Evolutionary conservation across 2,888 invertebrate genomes (phyloP).

Genomic region (Malthinus flaveolus): DNA sequence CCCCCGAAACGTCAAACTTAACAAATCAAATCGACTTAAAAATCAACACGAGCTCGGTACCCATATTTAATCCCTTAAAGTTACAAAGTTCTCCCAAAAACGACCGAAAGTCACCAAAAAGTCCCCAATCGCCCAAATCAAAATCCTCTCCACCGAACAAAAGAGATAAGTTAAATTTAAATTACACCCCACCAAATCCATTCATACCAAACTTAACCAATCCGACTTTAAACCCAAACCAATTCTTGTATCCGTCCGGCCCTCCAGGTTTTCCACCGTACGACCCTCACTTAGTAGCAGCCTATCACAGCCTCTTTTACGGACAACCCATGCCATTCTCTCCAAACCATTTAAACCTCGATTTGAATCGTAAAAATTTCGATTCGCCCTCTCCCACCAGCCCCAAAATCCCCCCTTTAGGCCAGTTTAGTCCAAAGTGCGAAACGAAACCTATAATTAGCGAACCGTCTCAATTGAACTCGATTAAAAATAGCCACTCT

Average conservation of each 20-base stretch:
- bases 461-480: background rate
- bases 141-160: conserved; percentile 36
- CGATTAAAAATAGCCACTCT: background rate
- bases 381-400: conserved; percentile 36
- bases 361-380: conserved; percentile 40
- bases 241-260: conserved; percentile 47
- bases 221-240: conserved; percentile 51
- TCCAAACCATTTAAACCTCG: conserved; percentile 36
- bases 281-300: conserved; percentile 52
- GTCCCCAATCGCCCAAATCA: conserved; percentile 49
- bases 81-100: conserved; percentile 48
- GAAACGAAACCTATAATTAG: conserved; percentile 6
- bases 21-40: conserved; percentile 43
- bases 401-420: conserved; percentile 24
- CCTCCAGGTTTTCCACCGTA: conserved; percentile 50
- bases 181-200: conserved; percentile 53
- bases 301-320: conserved; percentile 48
- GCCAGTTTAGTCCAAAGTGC: conserved; percentile 10
- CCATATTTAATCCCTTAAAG: conserved; percentile 54
- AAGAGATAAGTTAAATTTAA: conserved; percentile 46
- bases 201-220: conserved; percentile 52
- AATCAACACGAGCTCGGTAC: conserved; percentile 54
- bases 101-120: conserved; percentile 49
- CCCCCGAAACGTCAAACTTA: conserved; percentile 49
- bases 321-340: conserved; percentile 43